A percentile compares a stretch with the other conserved stretches of the same genome.
Evolutionary conservation across 2,113 vertebrate species (phyloP).

Genomic region (Eubucco bourcierii): DNA sequence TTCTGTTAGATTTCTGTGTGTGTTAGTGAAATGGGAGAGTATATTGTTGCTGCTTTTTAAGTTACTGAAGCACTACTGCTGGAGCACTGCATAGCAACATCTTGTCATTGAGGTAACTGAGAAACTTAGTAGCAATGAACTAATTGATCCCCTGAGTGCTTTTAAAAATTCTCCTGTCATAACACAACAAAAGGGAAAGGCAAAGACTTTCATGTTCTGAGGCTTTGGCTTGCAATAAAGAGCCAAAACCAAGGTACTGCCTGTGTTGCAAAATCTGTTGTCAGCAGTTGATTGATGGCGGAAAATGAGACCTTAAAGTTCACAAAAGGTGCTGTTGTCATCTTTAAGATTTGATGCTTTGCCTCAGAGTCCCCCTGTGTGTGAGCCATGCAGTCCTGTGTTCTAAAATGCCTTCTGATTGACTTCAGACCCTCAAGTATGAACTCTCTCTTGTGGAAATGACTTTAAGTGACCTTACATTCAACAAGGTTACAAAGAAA

Average conservation of each 20-base stretch:
- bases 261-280: accelerated
- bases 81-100: background rate
- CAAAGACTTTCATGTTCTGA: background rate
- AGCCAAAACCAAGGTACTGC: background rate
- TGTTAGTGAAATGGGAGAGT: background rate
- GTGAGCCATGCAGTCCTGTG: background rate
- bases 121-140: background rate
- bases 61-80: background rate
- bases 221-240: background rate
- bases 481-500: background rate
- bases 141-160: background rate
- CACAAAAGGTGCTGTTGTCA: background rate
- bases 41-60: background rate
- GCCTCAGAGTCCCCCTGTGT: background rate
- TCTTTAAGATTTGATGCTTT: background rate
- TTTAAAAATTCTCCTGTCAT: background rate
- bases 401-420: background rate
- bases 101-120: background rate
- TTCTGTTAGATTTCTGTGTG: background rate
- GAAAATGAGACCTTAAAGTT: background rate
- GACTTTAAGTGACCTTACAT: background rate
- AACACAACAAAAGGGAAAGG: background rate
- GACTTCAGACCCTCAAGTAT: background rate
- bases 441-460: background rate
- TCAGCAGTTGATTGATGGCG: background rate